Base-by-base conservation (phyloP, 2,888 invertebrate species). In the Agrochola lota region DNA sequence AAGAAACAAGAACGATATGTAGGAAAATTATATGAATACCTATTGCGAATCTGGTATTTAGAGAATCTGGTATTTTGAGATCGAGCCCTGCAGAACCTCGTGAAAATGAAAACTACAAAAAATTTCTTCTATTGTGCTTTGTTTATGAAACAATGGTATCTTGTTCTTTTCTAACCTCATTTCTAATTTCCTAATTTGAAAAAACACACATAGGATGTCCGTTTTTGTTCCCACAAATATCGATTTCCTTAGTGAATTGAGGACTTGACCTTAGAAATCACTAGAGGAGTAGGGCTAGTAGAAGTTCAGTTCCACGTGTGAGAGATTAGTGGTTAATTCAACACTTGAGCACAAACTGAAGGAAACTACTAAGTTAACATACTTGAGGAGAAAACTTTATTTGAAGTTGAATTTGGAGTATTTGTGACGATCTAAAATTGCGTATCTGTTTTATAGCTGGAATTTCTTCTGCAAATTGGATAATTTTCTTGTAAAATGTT, bases 321-420 rank as follows among this genome's bases (percentile, higher is more conserved):
- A 17, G 64, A 66, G 82, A 85, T 85, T 82, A 78, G 69, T 49
- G 40, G 73, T 23, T 55, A 35, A 26, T 71, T 52, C 68, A 30
- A 75, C 71, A 74, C 78, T 74, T 75, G 60, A 64, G 30, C 35
- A 66, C 26, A 60, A 62, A 59, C 59, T 66, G 17, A 35, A n/a
- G 12, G 60, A 15, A 67, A 64, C 71, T 76, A 81, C 62, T 40
- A 62, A 57, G 67, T 35, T 35, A 64, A 49, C 26, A 35, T 20
- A n/a, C 17, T 40, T 3, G 9, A 49, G 12, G 1, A 40, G 12
- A 30, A 46, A 23, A 43, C 30, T n/a, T 23, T 23, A 15, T 46
- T 66, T 67, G 8, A 30, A n/a, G 23, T 26, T 11, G 26, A 60
- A 60, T 49, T 23, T 71, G 9, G 35, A 49, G 26, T 17, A 17